Percentiles rank a stretch among this genome's conserved stretches.
phyloP scores from a whole-genome alignment of 2,797 vertebrate species.

The Sorex maritimensis region DNA sequence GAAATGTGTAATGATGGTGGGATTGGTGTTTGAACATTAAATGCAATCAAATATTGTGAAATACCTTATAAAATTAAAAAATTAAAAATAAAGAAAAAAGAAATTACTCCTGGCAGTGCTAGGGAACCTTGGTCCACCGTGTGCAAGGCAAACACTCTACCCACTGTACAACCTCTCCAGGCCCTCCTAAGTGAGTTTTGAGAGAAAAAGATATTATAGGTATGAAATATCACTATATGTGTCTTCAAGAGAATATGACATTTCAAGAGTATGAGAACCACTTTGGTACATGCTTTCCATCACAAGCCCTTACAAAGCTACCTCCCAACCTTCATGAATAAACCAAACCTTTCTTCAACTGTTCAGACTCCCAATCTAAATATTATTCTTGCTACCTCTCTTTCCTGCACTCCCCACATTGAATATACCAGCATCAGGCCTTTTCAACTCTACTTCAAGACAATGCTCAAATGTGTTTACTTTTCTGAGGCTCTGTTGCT shows the following conservation, averaged over 20 bases:
- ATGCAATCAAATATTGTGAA: too few species aligned
- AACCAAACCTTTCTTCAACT: conserved; percentile 28
- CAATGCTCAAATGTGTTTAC: background rate
- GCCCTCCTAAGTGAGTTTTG: too few species aligned
- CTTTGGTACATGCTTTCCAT: background rate
- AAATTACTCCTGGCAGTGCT: too few species aligned
- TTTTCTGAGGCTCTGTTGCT: background rate
- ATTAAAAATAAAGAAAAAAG: too few species aligned
- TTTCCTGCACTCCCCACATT: background rate
- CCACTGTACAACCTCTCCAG: too few species aligned
- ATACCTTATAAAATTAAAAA: too few species aligned
- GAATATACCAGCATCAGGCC: background rate
- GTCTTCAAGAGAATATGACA: background rate
- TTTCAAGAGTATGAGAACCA: background rate
- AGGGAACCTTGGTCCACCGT: too few species aligned
- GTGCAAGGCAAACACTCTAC: too few species aligned
- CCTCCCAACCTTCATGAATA: background rate
- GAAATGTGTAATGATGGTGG: too few species aligned
- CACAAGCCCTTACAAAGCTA: background rate
- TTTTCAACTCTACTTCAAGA: background rate
- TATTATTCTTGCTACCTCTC: background rate
- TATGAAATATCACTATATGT: background rate
- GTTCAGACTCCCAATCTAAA: background rate
- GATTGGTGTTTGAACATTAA: too few species aligned
- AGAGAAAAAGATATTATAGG: background rate